A percentile compares a stretch with the other conserved stretches of the same genome.
Conservation (phyloP, 2,888 invertebrate species). For the Hirtodrosophila duncani region DNA sequence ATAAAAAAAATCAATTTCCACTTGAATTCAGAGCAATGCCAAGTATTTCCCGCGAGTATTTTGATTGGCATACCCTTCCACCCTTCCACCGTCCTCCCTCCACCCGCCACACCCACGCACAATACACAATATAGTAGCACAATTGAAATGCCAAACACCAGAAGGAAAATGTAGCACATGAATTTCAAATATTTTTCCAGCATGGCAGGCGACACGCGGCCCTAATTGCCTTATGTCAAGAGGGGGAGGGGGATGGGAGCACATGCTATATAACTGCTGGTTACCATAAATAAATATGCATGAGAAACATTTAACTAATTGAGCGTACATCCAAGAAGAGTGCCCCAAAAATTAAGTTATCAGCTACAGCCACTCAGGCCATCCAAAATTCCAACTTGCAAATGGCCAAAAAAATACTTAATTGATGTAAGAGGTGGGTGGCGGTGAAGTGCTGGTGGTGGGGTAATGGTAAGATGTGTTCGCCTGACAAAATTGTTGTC, state of each 20-base stretch:
- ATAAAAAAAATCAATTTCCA: slow-evolving; percentile 51
- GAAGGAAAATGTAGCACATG: slow-evolving; percentile 48
- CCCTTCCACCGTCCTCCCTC: neutral
- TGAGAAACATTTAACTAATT: slow-evolving; percentile 68
- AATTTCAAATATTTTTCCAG: slow-evolving; percentile 67
- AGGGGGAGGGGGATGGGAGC: neutral
- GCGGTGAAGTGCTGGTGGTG: neutral
- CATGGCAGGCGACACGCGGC: slow-evolving; percentile 58
- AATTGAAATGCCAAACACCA: slow-evolving; percentile 58
- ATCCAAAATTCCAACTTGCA: slow-evolving; percentile 35
- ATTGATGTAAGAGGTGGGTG: slow-evolving; percentile 38
- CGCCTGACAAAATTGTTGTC: slow-evolving; percentile 64
- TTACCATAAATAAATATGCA: no score
- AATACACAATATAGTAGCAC: no score
- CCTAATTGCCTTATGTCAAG: slow-evolving; percentile 52
- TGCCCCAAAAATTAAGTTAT: slow-evolving; percentile 8
- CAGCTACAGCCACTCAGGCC: no score
- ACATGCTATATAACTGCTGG: slow-evolving; percentile 1
- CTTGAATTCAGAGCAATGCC: slow-evolving; percentile 44
- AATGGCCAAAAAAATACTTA: slow-evolving; percentile 42
- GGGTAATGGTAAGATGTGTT: slow-evolving; percentile 4
- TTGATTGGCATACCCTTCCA: slow-evolving; percentile 60
- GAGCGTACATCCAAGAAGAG: slow-evolving; percentile 30
- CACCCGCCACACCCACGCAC: slow-evolving; percentile 22
- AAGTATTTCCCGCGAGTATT: slow-evolving; percentile 69